phyloP scores from a whole-genome alignment of 2,113 vertebrate genomes.

The Elephantulus edwardii region DNA sequence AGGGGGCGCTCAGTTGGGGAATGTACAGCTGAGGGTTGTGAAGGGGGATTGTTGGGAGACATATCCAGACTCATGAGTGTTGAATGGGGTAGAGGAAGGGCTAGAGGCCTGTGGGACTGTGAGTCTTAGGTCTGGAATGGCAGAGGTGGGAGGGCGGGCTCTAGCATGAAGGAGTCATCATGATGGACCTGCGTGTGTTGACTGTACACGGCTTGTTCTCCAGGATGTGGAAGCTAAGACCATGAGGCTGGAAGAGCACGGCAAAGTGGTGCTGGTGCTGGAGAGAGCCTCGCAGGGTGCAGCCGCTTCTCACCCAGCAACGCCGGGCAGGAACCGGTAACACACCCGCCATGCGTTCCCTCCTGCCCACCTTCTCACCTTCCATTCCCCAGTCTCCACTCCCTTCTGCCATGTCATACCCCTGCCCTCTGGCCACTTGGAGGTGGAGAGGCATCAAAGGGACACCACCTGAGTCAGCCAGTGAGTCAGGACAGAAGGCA shows the following conservation, averaged over 20 bases:
- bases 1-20: not conserved
- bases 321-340: slow-evolving; percentile 83
- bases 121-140: not conserved
- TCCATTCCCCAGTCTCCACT: not conserved
- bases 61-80: not conserved
- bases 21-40: not conserved
- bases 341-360: not conserved
- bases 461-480: too few species aligned
- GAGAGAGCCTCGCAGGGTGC: slow-evolving; percentile 88
- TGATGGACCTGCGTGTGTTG: not conserved
- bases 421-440: not conserved
- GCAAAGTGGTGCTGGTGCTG: slow-evolving; percentile 93
- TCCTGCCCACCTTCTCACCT: not conserved
- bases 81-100: not conserved
- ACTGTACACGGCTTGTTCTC: fast-evolving
- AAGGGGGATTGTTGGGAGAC: too few species aligned
- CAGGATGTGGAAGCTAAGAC: slow-evolving; percentile 98
- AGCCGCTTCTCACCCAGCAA: slow-evolving; percentile 59
- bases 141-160: not conserved
- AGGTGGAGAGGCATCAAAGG: not conserved
- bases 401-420: not conserved
- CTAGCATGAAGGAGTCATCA: not conserved
- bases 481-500: too few species aligned
- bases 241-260: slow-evolving; percentile 94
- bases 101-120: not conserved